A percentile compares a stretch with the other conserved stretches of the same genome.
Conservation (phyloP, 2,113 vertebrate species). For the Nyctereutes procyonoides region DNA sequence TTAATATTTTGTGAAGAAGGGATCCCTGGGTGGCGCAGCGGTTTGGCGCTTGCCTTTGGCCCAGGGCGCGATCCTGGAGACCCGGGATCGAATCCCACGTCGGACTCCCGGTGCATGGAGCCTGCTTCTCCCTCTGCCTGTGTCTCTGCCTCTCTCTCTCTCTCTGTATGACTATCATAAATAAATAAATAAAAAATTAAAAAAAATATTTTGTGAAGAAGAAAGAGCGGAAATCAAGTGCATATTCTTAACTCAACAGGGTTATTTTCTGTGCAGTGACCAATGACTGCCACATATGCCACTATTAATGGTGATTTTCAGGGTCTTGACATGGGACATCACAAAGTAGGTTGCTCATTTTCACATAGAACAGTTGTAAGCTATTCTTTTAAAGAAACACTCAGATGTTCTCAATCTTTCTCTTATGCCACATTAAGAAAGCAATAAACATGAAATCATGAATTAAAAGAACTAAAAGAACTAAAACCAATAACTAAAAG, state of each 20-base stretch:
- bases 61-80: no score
- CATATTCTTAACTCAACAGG: neutral
- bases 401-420: neutral
- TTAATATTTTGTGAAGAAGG: constrained; percentile 1
- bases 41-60: no score
- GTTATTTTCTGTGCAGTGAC: neutral
- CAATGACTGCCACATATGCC: neutral
- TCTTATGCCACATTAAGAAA: neutral
- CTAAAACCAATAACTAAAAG: neutral
- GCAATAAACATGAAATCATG: neutral
- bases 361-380: neutral
- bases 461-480: neutral
- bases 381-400: neutral
- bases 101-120: no score
- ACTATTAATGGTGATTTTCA: neutral
- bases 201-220: constrained; percentile 15
- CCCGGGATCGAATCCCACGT: no score
- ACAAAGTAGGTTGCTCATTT: neutral
- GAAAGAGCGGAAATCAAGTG: neutral
- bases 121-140: no score
- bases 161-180: no score
- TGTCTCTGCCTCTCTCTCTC: no score
- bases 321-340: neutral
- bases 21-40: no score
- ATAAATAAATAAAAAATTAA: no score